Base-by-base conservation (phyloP, 2,113 vertebrate genomes). In the Loxodonta africana region DNA sequence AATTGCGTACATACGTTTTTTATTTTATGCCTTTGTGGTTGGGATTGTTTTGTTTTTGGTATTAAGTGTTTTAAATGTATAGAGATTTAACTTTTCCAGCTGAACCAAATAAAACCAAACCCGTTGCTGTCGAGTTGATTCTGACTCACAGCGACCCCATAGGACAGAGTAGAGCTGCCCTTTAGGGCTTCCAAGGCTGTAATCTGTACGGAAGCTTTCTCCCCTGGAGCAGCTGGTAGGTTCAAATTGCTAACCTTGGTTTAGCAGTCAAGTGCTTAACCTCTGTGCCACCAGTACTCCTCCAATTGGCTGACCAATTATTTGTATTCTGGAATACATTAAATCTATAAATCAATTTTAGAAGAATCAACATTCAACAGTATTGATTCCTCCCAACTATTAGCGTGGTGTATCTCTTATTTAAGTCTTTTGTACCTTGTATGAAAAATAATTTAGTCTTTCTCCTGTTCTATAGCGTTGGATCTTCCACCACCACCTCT, bases 281-380 rank as follows among this genome's bases (percentile, higher is more conserved):
- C 53, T 8, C 48, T 48, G 3, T 48, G 48, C 48, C 48, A 48
- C 48, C 48, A 48, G 48, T 7, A 10, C 5, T 48, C 48, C 48
- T 48, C 33, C 41, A 87, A 1, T 81, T 90, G 81, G 80, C 73
- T 95, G 74, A 51, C 41, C 46, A 57, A 2, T 83, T 96, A 15
- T 89, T 91, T 92, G 10, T 73, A 46, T 95, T 92, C 84, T 48
- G 94, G 46, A 90, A 90, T 97, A 67, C 33, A 26, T 90, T 92
- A 48, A 89, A 14, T 88, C 91, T 81, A 53, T 85, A 44, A 87
- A 77, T 95, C 17, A 18, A 20, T 48, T 78, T 74, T 90, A 48
- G 82, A 77, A 94, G 71, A 91, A 83, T 67, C 76, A 62, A 37
- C 88, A 2, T 77, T 80, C 65, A 63, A 20, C 26, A 88, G n/a